Conservation (phyloP, 2,113 vertebrate species). For the Siphamia tubifer region DNA sequence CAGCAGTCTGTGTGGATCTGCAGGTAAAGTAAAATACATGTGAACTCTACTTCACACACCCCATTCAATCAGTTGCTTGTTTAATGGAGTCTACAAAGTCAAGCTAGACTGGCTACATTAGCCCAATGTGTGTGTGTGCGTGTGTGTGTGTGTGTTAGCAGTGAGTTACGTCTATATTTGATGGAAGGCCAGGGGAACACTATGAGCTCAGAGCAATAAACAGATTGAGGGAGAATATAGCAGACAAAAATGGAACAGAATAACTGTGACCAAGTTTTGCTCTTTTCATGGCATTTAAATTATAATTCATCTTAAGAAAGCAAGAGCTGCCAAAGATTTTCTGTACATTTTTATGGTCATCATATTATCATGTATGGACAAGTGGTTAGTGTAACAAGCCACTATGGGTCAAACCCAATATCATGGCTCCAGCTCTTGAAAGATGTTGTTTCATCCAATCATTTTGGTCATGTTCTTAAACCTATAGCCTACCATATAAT, state of each 20-base stretch:
- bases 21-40: background rate
- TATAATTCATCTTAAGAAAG: too few species aligned
- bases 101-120: background rate
- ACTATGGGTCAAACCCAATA: too few species aligned
- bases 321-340: too few species aligned
- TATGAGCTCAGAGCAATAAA: constrained; percentile 18
- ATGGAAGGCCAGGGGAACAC: background rate
- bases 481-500: too few species aligned
- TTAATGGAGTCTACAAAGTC: constrained; percentile 16
- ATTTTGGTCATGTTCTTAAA: too few species aligned
- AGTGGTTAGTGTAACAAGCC: too few species aligned
- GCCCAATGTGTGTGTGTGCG: background rate
- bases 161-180: constrained; percentile 9
- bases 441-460: too few species aligned
- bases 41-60: background rate
- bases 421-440: too few species aligned
- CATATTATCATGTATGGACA: too few species aligned
- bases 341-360: too few species aligned
- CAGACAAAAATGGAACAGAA: background rate
- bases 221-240: background rate
- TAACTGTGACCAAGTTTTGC: too few species aligned
- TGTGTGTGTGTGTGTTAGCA: background rate
- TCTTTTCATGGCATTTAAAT: too few species aligned
- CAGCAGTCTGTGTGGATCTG: background rate
- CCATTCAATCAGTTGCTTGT: constrained; percentile 17